These are phyloP conservation scores for Alloplasta piceator DNA, from an alignment of 2,888 invertebrate genomes.

Conservation along the genomic window DNA sequence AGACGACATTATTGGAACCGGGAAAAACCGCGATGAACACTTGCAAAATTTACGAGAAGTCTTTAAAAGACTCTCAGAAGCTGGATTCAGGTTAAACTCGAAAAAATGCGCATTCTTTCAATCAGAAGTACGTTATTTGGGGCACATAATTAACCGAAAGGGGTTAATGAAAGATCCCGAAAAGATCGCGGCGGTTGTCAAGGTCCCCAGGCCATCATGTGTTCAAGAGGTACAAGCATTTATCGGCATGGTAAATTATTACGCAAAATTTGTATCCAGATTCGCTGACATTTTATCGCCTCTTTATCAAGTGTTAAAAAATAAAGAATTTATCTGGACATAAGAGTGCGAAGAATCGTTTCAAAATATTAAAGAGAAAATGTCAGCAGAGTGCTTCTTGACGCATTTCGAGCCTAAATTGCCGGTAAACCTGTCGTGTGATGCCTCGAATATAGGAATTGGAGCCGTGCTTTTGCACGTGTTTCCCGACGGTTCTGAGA, in stretches of 20 bases:
- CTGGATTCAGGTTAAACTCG: not conserved
- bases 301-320: slow-evolving; percentile 69
- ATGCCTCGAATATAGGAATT: too few species aligned
- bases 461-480: too few species aligned
- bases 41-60: too few species aligned
- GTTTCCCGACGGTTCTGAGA: too few species aligned
- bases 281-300: slow-evolving; percentile 74
- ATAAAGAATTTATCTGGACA: slow-evolving; percentile 22
- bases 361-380: too few species aligned
- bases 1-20: not conserved
- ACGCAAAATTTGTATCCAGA: slow-evolving; percentile 79
- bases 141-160: not conserved
- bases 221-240: slow-evolving; percentile 73
- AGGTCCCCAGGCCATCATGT: too few species aligned
- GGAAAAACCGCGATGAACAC: not conserved
- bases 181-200: too few species aligned
- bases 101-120: too few species aligned
- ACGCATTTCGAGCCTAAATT: slow-evolving; percentile 64
- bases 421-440: slow-evolving; percentile 57
- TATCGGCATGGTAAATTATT: slow-evolving; percentile 79
- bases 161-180: slow-evolving; percentile 29
- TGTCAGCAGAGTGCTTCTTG: too few species aligned
- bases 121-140: too few species aligned
- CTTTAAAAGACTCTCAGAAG: not conserved
- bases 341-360: slow-evolving; percentile 25